Evolutionary conservation across 2,113 vertebrate species (phyloP), one percentile per base, ranked within the genome.

Genomic region (Misgurnus anguillicaudatus): DNA sequence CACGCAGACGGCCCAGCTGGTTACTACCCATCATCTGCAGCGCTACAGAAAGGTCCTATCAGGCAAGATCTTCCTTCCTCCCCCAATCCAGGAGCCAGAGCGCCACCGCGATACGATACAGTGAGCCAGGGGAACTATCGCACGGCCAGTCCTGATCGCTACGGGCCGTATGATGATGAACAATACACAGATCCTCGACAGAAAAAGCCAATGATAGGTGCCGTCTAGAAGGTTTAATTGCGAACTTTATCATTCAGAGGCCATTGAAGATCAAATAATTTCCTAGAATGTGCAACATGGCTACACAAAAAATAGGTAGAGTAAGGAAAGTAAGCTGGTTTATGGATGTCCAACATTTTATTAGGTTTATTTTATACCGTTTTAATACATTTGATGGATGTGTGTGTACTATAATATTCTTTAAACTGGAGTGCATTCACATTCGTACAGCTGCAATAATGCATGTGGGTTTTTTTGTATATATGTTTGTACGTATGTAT

Each of bases 171-270:
- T 36, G 36, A 55, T 0, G 90, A 92, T 0, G 93, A 92, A 21
- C 88, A 88, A 11, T 89, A 90, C 13, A 92, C 92, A 39, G 95
- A 95, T 69, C 92, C 94, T 7, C 89, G 94, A 81, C 93, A 94
- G 86, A 98, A 97, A 89, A 96, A 94, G 83, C 87, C 95, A 16
- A 83, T 95, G 92, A 96, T 97, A 4, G 95, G 94, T 42, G 95
- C 95, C 0, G 95, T 99, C 85, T 99, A 92, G 86, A 67, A 16
- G 47, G 53, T 47, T 21, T 21, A 53, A 10, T 42, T 73, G 11
- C 16, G 19, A 16, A 58, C 14, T 57, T 39, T 51, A 45, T 55
- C 53, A 19, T n/a, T 19, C 6, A 16, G 53, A 57, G n/a, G 19
- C 53, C 5, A 17, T 57, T 13, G 4, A 42, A 42, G 41, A 42